Evolutionary conservation across 2,888 invertebrate genomes (phyloP).

Genomic region (Drosophila ezoana): DNA sequence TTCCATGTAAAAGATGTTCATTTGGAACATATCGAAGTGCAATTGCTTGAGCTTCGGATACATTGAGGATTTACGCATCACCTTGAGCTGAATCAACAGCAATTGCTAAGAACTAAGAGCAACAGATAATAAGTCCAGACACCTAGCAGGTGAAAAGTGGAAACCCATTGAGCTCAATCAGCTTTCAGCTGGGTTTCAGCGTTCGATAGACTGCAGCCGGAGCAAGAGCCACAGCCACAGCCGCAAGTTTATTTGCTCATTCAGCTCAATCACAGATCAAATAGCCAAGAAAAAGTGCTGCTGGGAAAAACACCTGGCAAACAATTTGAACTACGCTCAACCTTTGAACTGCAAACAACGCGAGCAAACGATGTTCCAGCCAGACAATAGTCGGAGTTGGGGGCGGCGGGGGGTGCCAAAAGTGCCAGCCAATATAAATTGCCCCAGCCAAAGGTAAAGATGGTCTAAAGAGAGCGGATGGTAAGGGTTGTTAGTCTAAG

Average conservation of each 20-base stretch:
- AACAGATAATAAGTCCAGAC: slow-evolving; percentile 50
- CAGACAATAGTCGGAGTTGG: slow-evolving; percentile 42
- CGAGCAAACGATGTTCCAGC: slow-evolving; percentile 22
- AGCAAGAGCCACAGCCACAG: slow-evolving; percentile 34
- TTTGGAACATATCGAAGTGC: not conserved
- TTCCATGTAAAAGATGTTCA: not conserved
- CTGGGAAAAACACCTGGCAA: slow-evolving; percentile 69
- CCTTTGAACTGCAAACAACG: slow-evolving; percentile 65
- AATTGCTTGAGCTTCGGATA: slow-evolving; percentile 4
- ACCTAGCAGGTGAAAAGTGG: slow-evolving; percentile 10
- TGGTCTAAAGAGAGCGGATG: slow-evolving; percentile 18
- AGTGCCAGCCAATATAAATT: slow-evolving; percentile 62
- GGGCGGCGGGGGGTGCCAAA: slow-evolving; percentile 8
- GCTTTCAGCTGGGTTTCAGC: slow-evolving; percentile 39
- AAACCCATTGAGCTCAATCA: slow-evolving; percentile 53
- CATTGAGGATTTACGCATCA: slow-evolving; percentile 7
- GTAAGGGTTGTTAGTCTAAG: slow-evolving; percentile 44
- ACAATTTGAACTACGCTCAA: slow-evolving; percentile 74
- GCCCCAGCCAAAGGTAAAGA: slow-evolving; percentile 32
- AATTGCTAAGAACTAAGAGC: slow-evolving; percentile 13
- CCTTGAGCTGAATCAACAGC: slow-evolving; percentile 2
- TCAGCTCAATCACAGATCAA: slow-evolving; percentile 77
- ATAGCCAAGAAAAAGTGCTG: slow-evolving; percentile 66
- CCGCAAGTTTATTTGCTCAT: slow-evolving; percentile 74
- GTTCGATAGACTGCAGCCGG: slow-evolving; percentile 40